Evolutionary conservation across 2,888 invertebrate genomes (phyloP).

Genomic region (Orchesella flavescens): DNA sequence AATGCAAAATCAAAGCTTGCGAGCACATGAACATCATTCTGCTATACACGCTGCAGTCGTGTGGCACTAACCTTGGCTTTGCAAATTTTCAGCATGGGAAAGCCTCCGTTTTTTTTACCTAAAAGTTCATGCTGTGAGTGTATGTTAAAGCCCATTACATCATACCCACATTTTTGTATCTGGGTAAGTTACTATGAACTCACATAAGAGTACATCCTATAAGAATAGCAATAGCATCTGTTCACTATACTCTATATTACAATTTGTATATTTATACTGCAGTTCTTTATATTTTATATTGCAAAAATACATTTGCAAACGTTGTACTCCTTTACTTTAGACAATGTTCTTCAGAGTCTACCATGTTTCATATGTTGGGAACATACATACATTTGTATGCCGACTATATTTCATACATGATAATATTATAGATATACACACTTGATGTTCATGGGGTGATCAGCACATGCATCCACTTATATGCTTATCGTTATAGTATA

Average conservation of each 20-base stretch:
- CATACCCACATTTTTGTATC: neutral
- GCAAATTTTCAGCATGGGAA: neutral
- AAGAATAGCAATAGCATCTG: no score
- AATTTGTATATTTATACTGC: neutral
- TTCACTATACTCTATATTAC: no score
- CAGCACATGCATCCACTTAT: neutral
- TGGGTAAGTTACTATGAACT: neutral
- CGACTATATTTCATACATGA: neutral
- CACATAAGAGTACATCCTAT: no score
- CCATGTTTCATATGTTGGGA: neutral
- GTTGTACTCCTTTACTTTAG: no score
- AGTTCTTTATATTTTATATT: neutral
- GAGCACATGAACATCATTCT: constrained; percentile 41
- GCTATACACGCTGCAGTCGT: constrained; percentile 14
- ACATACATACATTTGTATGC: neutral
- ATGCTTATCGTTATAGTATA: no score
- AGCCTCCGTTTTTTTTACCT: neutral
- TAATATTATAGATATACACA: no score
- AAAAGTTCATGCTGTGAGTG: neutral
- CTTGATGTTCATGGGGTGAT: no score
- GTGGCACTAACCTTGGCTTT: constrained; percentile 24
- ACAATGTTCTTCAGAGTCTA: no score
- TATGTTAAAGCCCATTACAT: neutral
- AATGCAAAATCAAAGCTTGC: no score
- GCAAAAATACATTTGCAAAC: neutral